These are phyloP conservation scores for Diadromus collaris DNA, from an alignment of 2,888 invertebrate genomes.

Conservation along the genomic window DNA sequence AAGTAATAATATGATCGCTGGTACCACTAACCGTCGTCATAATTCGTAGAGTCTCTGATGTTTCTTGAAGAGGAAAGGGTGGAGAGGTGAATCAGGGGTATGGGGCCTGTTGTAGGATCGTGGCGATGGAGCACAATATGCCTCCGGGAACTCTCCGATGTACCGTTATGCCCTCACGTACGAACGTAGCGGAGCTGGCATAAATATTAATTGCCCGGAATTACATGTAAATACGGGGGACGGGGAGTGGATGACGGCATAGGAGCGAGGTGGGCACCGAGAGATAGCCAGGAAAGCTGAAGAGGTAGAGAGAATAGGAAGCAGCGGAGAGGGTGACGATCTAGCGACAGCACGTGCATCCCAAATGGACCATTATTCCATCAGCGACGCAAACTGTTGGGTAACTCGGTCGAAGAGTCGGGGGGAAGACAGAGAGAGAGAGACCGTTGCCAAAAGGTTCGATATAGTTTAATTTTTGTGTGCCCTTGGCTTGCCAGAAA, in stretches of 20 bases:
- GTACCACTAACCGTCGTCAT: neutral
- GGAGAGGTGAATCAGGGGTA: neutral
- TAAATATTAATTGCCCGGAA: slow-evolving; percentile 79
- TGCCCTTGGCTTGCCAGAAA: slow-evolving; percentile 68
- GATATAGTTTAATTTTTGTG: slow-evolving; percentile 71
- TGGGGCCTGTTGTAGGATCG: slow-evolving; percentile 22
- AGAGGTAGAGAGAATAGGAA: slow-evolving; percentile 31
- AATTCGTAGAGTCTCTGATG: neutral
- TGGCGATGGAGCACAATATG: slow-evolving; percentile 46
- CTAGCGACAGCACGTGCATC: slow-evolving; percentile 77
- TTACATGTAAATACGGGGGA: slow-evolving; percentile 78
- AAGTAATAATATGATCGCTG: neutral
- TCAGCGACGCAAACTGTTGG: slow-evolving; percentile 78
- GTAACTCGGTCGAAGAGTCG: slow-evolving; percentile 74
- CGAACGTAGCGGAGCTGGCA: slow-evolving; percentile 67
- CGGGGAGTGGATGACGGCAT: slow-evolving; percentile 65
- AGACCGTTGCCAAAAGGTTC: slow-evolving; percentile 51
- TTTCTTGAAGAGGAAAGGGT: neutral
- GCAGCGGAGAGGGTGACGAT: slow-evolving; percentile 55
- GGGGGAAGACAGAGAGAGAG: slow-evolving; percentile 38
- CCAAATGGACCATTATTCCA: slow-evolving; percentile 79
- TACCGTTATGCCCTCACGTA: slow-evolving; percentile 52
- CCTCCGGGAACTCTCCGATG: slow-evolving; percentile 26
- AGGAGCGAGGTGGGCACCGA: slow-evolving; percentile 9
- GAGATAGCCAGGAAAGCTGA: slow-evolving; percentile 18